Evolutionary conservation across 2,888 invertebrate genomes (phyloP).

Genomic region (Alsophila aescularia): DNA sequence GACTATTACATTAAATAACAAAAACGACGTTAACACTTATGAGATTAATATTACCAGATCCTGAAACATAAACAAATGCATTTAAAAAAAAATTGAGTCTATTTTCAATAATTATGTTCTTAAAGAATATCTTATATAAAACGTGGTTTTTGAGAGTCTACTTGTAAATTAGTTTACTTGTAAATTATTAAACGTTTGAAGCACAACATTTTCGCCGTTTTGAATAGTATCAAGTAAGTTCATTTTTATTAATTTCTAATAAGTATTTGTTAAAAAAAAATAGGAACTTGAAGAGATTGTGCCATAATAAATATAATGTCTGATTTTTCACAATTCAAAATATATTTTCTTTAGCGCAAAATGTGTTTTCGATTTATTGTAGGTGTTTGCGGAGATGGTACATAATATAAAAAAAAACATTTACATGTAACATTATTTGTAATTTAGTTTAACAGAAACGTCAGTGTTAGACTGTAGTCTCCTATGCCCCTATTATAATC

Average conservation of each 20-base stretch:
- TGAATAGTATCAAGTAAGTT: conserved; percentile 27
- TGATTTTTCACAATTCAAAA: too few relatives aligned
- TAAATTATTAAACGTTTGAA: conserved; percentile 7
- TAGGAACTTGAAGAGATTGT: neutral
- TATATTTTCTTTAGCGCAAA: too few relatives aligned
- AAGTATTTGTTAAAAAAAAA: neutral
- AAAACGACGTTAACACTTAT: conserved; percentile 46
- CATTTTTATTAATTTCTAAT: conserved; percentile 1
- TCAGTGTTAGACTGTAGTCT: too few relatives aligned
- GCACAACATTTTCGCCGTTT: conserved; percentile 2
- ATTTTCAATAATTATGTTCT: conserved; percentile 14
- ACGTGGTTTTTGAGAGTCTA: neutral
- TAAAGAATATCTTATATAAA: conserved; percentile 9
- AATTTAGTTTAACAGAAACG: too few relatives aligned
- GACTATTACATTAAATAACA: conserved; percentile 38
- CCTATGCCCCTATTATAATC: too few relatives aligned
- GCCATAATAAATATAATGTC: neutral
- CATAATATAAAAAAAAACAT: too few relatives aligned
- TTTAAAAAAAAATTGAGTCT: conserved; percentile 21
- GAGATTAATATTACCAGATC: conserved; percentile 45
- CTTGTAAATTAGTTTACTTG: neutral
- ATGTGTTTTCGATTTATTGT: too few relatives aligned
- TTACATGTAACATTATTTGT: too few relatives aligned
- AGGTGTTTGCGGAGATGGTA: too few relatives aligned
- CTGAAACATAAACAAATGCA: conserved; percentile 52